Evolutionary conservation across 2,888 invertebrate species (phyloP), one percentile per base, ranked within the genome.

Genomic region (Dermolepida albohirtum): DNA sequence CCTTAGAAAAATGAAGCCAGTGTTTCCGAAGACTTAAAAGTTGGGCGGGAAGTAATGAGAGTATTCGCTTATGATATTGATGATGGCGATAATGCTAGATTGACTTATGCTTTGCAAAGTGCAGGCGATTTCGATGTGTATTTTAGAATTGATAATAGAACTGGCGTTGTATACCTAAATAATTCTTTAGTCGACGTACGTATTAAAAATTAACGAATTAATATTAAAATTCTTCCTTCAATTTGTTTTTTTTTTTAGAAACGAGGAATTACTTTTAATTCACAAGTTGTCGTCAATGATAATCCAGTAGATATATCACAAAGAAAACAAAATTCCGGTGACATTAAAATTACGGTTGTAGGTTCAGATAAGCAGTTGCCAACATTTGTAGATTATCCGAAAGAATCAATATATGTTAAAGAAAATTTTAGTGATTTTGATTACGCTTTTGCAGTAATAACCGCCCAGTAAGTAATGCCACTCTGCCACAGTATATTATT

Each of bases 51-150:
- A 80, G 93, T 96, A 71, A 93, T 95, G 92, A 87, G 93, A 80
- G 93, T 96, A 80, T 95, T 96, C 69, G 96, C 96, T 12, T 95
- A 95, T 34, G 96, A 96, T 82, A 91, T 94, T 74, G 97, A 97
- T 79, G 93, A 95, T 78, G 95, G 96, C 11, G 90, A 92, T 79
- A 98, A 98, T 85, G 95, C 96, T 68, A 89, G 91, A 75, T 89
- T 97, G 10, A 87, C 88, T 71, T 97, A 96, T 81, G 87, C 85
- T 71, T 82, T 89, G 73, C 85, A 85, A 74, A 84, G 84, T 74
- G 80, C 81, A 74, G 80, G 81, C 34, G 80, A 83, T 54, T 76
- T 83, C 54, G 84, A 85, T 39, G 87, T 88, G 8, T 94, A 93
- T 82, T 97, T 97, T 82, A 87, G 87, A 72, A 93, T 97, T 72